Conservation (phyloP, 2,888 invertebrate genomes). For the Linyphia triangularis region DNA sequence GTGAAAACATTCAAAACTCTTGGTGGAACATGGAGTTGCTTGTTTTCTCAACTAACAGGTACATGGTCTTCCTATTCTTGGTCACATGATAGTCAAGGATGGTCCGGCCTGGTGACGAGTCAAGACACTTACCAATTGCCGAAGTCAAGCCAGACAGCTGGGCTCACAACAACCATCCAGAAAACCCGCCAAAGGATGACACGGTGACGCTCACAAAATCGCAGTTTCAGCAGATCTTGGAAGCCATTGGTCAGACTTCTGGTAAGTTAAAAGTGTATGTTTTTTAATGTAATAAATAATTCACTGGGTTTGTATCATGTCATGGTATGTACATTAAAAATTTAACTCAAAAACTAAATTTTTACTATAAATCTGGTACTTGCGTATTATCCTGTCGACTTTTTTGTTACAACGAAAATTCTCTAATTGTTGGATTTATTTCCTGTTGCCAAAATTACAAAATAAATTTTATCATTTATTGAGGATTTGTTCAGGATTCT, state of each 20-base stretch:
- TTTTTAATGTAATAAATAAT: no score
- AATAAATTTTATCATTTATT: no score
- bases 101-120: slow-evolving; percentile 68
- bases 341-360: no score
- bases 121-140: slow-evolving; percentile 61
- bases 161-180: slow-evolving; percentile 9
- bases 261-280: slow-evolving; percentile 4
- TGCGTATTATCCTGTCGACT: no score
- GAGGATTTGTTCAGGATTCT: no score
- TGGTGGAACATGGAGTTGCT: background rate
- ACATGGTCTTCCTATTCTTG: background rate
- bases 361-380: no score
- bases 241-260: slow-evolving; percentile 64
- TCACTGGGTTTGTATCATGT: background rate
- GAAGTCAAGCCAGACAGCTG: slow-evolving; percentile 69
- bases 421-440: no score
- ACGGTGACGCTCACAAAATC: slow-evolving; percentile 68
- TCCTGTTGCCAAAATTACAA: no score
- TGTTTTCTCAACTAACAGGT: background rate
- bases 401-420: no score
- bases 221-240: slow-evolving; percentile 62
- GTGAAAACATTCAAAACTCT: background rate
- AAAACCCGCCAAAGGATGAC: slow-evolving; percentile 40
- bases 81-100: slow-evolving; percentile 27
- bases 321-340: background rate